These are phyloP conservation scores for Caretta caretta DNA, from an alignment of 2,113 vertebrate species.

Conservation along the genomic window DNA sequence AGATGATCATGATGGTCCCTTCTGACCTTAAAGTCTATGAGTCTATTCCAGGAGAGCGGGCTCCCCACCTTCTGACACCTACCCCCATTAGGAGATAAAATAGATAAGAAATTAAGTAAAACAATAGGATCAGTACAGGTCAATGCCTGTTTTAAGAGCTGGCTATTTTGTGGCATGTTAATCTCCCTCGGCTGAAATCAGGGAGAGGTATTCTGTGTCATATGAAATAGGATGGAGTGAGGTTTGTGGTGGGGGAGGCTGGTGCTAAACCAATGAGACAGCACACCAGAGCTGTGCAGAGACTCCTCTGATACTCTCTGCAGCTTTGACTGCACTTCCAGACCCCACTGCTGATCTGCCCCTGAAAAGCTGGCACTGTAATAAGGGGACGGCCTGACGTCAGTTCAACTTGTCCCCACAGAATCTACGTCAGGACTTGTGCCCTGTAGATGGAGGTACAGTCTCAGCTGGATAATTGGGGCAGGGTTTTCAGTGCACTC, in stretches of 20 bases:
- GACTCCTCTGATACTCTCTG: not conserved
- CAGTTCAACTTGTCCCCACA: not conserved
- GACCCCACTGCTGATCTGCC: not conserved
- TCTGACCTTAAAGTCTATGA: too few relatives aligned
- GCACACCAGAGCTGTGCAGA: not conserved
- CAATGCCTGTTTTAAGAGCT: fast-evolving
- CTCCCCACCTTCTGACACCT: fast-evolving
- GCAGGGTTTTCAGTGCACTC: fast-evolving
- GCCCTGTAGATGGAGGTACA: not conserved
- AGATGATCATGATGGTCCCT: too few relatives aligned
- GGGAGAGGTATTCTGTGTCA: fast-evolving
- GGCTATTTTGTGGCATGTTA: not conserved
- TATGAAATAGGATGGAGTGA: not conserved
- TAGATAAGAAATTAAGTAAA: not conserved
- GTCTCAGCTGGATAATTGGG: not conserved
- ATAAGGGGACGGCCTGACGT: not conserved
- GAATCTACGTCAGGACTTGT: fast-evolving
- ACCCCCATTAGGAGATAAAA: not conserved
- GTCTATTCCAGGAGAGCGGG: too few relatives aligned
- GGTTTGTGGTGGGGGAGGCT: not conserved
- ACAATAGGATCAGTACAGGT: fast-evolving
- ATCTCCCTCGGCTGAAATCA: not conserved
- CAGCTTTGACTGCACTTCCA: not conserved
- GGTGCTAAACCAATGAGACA: not conserved
- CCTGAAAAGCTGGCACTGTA: fast-evolving